Conservation (phyloP, 2,797 vertebrate species). For the Lithobates sylvaticus region DNA sequence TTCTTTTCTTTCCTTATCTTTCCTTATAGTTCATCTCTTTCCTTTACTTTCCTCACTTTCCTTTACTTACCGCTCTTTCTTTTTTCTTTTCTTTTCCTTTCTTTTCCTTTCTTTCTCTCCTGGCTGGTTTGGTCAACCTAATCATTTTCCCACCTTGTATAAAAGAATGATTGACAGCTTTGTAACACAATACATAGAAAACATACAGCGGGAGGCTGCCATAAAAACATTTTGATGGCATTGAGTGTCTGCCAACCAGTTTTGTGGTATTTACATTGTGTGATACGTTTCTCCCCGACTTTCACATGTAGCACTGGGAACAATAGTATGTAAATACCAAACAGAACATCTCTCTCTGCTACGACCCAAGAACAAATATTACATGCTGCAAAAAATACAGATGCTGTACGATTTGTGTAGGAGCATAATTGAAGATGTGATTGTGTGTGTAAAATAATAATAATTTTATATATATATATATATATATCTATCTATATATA, state of each 20-base stretch:
- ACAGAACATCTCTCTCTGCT: conserved; percentile 19
- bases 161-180: too few relatives aligned
- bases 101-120: too few relatives aligned
- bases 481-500: too few relatives aligned
- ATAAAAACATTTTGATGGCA: neutral
- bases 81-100: too few relatives aligned
- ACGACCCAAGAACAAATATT: conserved; percentile 13
- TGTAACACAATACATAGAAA: neutral
- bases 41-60: too few relatives aligned
- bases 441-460: too few relatives aligned
- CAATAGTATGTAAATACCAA: conserved; percentile 17
- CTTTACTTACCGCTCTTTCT: too few relatives aligned
- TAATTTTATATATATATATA: too few relatives aligned
- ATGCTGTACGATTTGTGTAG: neutral
- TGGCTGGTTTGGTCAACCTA: too few relatives aligned
- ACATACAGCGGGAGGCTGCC: neutral
- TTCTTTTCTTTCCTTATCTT: too few relatives aligned
- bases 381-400: neutral
- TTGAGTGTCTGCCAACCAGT: neutral
- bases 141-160: too few relatives aligned
- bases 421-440: neutral
- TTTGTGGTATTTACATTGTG: conserved; percentile 42
- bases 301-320: neutral
- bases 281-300: neutral
- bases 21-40: too few relatives aligned